Conservation (phyloP, 2,797 vertebrate species). For the Microctenopoma steveboyesi region DNA sequence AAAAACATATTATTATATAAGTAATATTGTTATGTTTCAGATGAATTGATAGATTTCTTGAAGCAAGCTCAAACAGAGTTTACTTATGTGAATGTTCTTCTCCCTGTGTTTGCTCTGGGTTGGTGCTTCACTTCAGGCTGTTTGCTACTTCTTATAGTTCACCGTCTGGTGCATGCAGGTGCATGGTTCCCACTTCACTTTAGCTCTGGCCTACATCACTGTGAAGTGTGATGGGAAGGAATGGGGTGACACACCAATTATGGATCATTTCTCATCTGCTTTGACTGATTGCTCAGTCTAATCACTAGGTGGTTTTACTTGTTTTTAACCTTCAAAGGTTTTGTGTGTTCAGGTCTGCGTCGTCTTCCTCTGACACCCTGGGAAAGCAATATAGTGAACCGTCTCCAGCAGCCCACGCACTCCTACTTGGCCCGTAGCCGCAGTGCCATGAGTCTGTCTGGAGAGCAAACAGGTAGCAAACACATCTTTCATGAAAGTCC, state of each 20-base stretch:
- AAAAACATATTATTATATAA: conserved; percentile 10
- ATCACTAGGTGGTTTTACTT: conserved; percentile 33
- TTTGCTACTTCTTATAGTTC: conserved; percentile 29
- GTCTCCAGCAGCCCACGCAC: conserved; percentile 95
- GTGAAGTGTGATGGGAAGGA: conserved; percentile 1
- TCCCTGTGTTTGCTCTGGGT: conserved; percentile 44
- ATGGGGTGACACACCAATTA: conserved; percentile 15
- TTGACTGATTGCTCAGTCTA: conserved; percentile 31
- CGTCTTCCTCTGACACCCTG: conserved; percentile 91
- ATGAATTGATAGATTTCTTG: not conserved
- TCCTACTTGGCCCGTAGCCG: conserved; percentile 96
- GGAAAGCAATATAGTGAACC: conserved; percentile 94
- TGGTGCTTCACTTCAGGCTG: conserved; percentile 39
- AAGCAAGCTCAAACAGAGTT: not conserved
- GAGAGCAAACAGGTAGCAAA: conserved; percentile 90
- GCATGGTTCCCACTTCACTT: conserved; percentile 37
- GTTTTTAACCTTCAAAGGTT: conserved; percentile 38
- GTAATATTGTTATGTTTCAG: not conserved
- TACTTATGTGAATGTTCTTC: conserved; percentile 24
- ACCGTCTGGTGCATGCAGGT: conserved; percentile 51
- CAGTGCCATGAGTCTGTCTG: conserved; percentile 93
- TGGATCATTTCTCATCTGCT: conserved; percentile 32
- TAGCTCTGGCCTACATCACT: conserved; percentile 16
- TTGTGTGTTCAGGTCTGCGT: conserved; percentile 83
- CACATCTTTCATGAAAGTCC: not conserved